Evolutionary conservation across 2,113 vertebrate species (phyloP).

Genomic region (Dicentrarchus labrax): DNA sequence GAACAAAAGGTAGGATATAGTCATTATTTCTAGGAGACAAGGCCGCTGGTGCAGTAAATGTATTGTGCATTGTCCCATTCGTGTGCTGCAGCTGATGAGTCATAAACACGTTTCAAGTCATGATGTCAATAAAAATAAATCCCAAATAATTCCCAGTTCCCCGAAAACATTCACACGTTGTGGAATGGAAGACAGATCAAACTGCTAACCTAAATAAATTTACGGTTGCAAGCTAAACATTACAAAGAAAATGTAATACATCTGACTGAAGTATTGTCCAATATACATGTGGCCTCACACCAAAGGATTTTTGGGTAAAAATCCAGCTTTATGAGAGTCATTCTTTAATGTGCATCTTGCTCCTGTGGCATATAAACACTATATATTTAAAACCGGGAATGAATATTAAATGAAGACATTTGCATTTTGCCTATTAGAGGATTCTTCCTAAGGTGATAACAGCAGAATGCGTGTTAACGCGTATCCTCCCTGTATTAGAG

Average conservation of each 20-base stretch:
- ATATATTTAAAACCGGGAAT: constrained; percentile 30
- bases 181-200: neutral
- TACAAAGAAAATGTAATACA: neutral
- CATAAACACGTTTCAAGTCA: neutral
- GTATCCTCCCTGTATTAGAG: constrained; percentile 27
- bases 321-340: neutral
- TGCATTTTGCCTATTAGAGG: constrained; percentile 33
- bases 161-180: neutral
- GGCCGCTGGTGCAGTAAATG: neutral
- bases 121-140: neutral
- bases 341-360: neutral
- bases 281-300: neutral
- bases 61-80: neutral
- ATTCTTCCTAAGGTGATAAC: constrained; percentile 19
- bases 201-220: neutral
- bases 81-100: neutral
- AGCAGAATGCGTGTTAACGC: constrained; percentile 12
- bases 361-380: constrained; percentile 5
- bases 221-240: neutral
- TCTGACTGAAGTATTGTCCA: constrained; percentile 2
- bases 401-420: constrained; percentile 42
- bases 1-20: neutral
- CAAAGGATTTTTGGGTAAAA: neutral
- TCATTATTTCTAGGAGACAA: neutral
- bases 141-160: neutral